Percentiles rank a stretch among this genome's conserved stretches.
These are phyloP conservation scores for Drosophila orosa DNA, from an alignment of 1,140 invertebrate species.

Conservation along the genomic window DNA sequence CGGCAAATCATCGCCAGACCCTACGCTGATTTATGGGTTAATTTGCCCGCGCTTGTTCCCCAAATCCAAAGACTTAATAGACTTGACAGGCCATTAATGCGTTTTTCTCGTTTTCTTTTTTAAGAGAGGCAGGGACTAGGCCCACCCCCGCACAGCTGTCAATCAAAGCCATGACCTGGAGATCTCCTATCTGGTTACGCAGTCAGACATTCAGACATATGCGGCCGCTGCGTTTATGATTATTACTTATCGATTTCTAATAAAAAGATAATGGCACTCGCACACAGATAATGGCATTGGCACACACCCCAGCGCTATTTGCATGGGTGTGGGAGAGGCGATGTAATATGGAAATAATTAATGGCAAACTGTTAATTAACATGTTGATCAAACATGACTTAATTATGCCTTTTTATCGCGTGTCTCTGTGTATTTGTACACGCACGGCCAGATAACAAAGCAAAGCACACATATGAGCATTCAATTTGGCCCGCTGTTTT, in stretches of 20 bases:
- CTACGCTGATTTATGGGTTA: slow-evolving; percentile 24
- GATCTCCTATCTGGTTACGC: slow-evolving; percentile 22
- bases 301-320: slow-evolving; percentile 5
- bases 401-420: slow-evolving; percentile 77
- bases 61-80: slow-evolving; percentile 35
- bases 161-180: slow-evolving; percentile 58
- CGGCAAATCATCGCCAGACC: slow-evolving; percentile 34
- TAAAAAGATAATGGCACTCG: slow-evolving; percentile 56
- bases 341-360: slow-evolving; percentile 79
- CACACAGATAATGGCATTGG: slow-evolving; percentile 8
- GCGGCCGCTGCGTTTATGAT: slow-evolving; percentile 33
- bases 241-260: slow-evolving; percentile 60
- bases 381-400: slow-evolving; percentile 80
- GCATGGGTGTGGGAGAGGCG: slow-evolving; percentile 8
- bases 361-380: slow-evolving; percentile 80
- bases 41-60: slow-evolving; percentile 18
- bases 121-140: not conserved
- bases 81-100: slow-evolving; percentile 48
- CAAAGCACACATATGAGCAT: slow-evolving; percentile 52
- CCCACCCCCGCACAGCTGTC: slow-evolving; percentile 58
- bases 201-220: slow-evolving; percentile 37
- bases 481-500: slow-evolving; percentile 68
- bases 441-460: slow-evolving; percentile 36
- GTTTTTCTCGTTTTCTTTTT: slow-evolving; percentile 1
- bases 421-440: slow-evolving; percentile 38